Evolutionary conservation across 2,113 vertebrate genomes (phyloP).

Genomic region (Taxidea taxus): DNA sequence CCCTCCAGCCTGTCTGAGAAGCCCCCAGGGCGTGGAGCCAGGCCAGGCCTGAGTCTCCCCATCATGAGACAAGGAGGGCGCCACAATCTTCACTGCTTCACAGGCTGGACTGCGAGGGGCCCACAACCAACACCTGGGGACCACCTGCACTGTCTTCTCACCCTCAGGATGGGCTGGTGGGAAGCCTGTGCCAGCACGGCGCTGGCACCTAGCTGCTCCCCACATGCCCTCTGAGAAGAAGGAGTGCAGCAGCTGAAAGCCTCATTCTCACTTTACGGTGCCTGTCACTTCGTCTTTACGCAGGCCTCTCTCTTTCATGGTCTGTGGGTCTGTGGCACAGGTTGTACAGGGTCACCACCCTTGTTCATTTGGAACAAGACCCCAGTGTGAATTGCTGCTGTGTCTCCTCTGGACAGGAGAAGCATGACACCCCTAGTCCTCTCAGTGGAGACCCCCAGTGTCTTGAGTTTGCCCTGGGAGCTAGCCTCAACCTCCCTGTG

Average conservation of each 20-base stretch:
- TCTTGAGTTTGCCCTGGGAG: background rate
- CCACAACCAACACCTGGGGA: background rate
- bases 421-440: too few relatives aligned
- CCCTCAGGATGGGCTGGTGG: background rate
- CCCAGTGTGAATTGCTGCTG: background rate
- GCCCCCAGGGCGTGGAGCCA: too few relatives aligned
- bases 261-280: background rate
- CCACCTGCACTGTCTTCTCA: background rate
- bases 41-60: background rate
- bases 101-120: accelerated
- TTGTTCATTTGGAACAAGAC: background rate
- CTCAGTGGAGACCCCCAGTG: too few relatives aligned
- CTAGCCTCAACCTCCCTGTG: background rate
- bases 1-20: background rate
- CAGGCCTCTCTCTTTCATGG: background rate
- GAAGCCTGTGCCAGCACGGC: background rate
- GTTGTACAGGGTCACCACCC: background rate
- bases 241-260: background rate
- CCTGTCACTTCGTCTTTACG: background rate
- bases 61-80: accelerated
- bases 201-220: background rate
- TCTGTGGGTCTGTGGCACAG: background rate
- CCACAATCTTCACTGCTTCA: accelerated
- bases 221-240: background rate
- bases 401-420: background rate